A percentile compares a stretch with the other conserved stretches of the same genome.
Evolutionary conservation across 2,797 vertebrate genomes (phyloP).

Genomic region (Ptychadena robeensis): DNA sequence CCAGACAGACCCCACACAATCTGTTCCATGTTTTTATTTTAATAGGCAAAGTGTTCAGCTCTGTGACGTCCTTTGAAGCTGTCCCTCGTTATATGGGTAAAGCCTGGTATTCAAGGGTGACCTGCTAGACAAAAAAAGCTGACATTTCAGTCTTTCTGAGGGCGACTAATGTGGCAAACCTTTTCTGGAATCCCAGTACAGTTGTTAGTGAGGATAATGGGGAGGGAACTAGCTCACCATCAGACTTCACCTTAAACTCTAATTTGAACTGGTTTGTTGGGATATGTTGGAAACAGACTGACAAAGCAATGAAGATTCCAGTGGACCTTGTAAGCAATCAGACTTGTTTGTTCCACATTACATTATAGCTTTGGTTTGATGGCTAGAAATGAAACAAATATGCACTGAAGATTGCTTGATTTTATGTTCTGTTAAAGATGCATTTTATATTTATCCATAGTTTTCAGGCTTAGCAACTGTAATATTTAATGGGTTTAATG

Average conservation of each 20-base stretch:
- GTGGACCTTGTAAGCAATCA: background rate
- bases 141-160: background rate
- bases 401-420: background rate
- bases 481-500: background rate
- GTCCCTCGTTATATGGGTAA: background rate
- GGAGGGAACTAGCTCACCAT: no score
- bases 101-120: background rate
- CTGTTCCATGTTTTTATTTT: background rate
- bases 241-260: no score
- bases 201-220: background rate
- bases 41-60: background rate
- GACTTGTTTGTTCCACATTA: background rate
- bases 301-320: background rate
- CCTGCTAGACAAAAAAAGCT: background rate
- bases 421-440: background rate
- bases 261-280: background rate
- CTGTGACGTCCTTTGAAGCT: background rate
- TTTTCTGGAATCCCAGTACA: no score
- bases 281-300: background rate
- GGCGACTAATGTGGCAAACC: background rate
- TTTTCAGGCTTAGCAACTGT: conserved; percentile 2
- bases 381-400: conserved; percentile 11
- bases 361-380: background rate
- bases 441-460: background rate
- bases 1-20: no score